Percentiles rank a stretch among this genome's conserved stretches.
Evolutionary conservation across 2,888 invertebrate species (phyloP).

Genomic region (Lasioglossum malachurum): DNA sequence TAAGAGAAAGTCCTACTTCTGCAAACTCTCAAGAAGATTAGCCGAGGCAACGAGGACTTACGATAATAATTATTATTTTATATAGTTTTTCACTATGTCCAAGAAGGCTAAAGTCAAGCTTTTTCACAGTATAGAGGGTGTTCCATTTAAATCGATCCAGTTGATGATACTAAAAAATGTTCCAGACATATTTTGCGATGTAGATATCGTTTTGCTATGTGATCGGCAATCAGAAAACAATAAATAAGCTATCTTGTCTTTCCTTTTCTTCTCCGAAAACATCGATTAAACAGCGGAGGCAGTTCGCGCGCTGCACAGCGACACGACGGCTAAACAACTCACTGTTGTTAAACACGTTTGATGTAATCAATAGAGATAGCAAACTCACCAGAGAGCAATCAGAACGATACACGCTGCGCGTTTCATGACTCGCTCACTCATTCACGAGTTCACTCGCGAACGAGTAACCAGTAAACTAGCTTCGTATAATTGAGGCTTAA

Average conservation of each 20-base stretch:
- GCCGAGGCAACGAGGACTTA: constrained; percentile 37
- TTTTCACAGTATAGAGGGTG: no score
- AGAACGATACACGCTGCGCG: neutral
- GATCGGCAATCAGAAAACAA: neutral
- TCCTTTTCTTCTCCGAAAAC: neutral
- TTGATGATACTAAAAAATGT: no score
- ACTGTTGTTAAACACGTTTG: neutral
- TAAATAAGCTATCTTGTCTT: neutral
- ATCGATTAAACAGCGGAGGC: neutral
- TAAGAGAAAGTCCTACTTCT: constrained; percentile 19
- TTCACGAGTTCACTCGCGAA: neutral
- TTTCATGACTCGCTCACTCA: constrained; percentile 14
- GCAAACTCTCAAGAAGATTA: constrained; percentile 56
- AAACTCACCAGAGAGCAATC: neutral
- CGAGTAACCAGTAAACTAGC: constrained; percentile 6
- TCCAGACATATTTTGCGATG: no score
- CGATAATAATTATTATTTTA: no score
- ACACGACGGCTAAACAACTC: neutral
- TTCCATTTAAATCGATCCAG: no score
- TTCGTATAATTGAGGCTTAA: constrained; percentile 2
- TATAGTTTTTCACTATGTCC: no score
- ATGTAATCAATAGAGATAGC: constrained; percentile 7
- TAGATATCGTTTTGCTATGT: no score
- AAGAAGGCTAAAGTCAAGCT: no score
- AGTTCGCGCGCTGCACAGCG: neutral